phyloP scores from a whole-genome alignment of 2,888 invertebrate species.

The Eupithecia vulgata region DNA sequence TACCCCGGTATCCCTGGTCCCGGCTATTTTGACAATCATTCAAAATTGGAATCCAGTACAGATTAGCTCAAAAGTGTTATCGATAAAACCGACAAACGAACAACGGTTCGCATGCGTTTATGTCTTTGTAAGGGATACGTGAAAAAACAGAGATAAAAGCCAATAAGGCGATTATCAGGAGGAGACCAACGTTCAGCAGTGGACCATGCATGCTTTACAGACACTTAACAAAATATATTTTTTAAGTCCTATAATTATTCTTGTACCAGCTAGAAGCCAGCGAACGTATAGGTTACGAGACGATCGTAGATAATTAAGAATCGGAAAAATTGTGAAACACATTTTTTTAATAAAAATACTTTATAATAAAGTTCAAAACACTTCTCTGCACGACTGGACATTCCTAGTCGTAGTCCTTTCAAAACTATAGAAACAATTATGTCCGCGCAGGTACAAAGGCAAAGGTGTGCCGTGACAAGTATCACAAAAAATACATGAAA shows the following conservation, averaged over 20 bases:
- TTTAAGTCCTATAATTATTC: not conserved
- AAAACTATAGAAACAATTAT: slow-evolving; percentile 50
- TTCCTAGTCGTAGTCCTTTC: slow-evolving; percentile 58
- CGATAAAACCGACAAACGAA: not conserved
- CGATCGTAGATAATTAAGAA: not conserved
- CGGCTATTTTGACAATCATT: not conserved
- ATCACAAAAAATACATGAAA: slow-evolving; percentile 43
- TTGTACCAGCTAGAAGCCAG: no score
- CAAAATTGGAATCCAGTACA: not conserved
- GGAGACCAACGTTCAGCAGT: no score
- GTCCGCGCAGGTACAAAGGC: slow-evolving; percentile 64
- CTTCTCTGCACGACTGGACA: slow-evolving; percentile 51
- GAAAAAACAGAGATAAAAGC: no score
- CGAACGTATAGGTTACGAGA: no score
- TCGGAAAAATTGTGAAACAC: not conserved
- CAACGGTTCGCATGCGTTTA: not conserved
- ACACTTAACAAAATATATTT: not conserved
- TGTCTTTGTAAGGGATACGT: not conserved
- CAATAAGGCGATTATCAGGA: no score
- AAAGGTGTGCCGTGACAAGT: slow-evolving; percentile 58
- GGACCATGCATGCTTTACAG: no score
- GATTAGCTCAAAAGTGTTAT: not conserved
- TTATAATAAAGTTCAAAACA: slow-evolving; percentile 9
- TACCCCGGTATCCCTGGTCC: not conserved
- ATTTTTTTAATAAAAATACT: not conserved